Conservation (phyloP, 2,113 vertebrate species). For the Labeo catla region DNA sequence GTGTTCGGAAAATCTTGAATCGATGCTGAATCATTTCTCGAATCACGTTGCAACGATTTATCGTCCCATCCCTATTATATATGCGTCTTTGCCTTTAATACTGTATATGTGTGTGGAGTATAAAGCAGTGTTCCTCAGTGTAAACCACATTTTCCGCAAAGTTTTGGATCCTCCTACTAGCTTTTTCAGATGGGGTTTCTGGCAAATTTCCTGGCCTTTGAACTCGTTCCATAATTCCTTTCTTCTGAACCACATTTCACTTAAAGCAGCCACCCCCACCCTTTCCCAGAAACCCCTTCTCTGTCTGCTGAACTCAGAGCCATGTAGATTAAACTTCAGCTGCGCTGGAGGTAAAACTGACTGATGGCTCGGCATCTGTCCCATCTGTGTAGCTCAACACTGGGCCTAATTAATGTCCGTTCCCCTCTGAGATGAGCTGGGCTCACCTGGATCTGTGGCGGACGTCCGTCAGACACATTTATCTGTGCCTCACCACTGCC, state of each 20-base stretch:
- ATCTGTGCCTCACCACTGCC: constrained; percentile 11
- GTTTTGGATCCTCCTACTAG: neutral
- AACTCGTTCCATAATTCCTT: constrained; percentile 24
- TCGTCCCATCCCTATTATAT: too few species aligned
- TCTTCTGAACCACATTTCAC: neutral
- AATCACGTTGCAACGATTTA: too few species aligned
- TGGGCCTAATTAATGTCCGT: constrained; percentile 48
- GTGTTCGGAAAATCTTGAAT: too few species aligned
- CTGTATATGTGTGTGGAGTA: neutral
- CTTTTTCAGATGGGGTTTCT: neutral
- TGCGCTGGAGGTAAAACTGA: constrained; percentile 24
- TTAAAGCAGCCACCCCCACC: neutral
- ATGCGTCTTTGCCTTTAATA: too few species aligned
- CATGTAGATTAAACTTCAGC: constrained; percentile 14
- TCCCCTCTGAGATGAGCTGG: constrained; percentile 18
- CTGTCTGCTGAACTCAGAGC: constrained; percentile 7
- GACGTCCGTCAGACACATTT: constrained; percentile 26
- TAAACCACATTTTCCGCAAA: neutral
- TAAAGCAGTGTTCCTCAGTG: neutral
- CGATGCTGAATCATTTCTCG: too few species aligned
- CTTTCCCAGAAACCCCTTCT: constrained; percentile 18
- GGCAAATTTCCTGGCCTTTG: constrained; percentile 1
- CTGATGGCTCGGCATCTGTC: constrained; percentile 42
- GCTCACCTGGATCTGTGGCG: constrained; percentile 29
- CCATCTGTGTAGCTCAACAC: constrained; percentile 47